Evolutionary conservation across 2,113 vertebrate species (phyloP).

Genomic region (Synchiropus splendidus): DNA sequence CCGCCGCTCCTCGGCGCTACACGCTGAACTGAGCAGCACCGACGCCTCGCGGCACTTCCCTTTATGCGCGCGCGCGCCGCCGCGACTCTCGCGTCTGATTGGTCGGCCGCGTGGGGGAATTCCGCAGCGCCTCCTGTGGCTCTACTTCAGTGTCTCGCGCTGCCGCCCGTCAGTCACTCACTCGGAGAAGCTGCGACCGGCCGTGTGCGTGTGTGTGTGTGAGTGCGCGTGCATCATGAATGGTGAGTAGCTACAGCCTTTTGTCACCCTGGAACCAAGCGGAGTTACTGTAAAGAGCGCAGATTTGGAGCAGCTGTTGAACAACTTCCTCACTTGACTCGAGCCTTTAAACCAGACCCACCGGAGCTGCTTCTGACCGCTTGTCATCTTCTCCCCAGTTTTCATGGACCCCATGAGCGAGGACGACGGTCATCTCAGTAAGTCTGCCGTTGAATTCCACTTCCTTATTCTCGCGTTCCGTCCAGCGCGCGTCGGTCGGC

Average conservation of each 20-base stretch:
- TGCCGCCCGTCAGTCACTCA: conserved; percentile 33
- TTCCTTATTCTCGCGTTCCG: conserved; percentile 45
- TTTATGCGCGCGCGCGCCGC: background rate
- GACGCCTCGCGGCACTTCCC: background rate
- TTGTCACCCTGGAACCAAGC: background rate
- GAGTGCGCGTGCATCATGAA: conserved; percentile 47
- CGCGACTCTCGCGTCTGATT: conserved; percentile 23
- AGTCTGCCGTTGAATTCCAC: too few relatives aligned
- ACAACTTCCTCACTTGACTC: too few relatives aligned
- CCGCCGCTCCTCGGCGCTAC: too few relatives aligned
- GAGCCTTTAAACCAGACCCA: too few relatives aligned
- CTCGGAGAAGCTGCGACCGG: conserved; percentile 11
- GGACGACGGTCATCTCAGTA: conserved; percentile 54
- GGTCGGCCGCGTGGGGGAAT: conserved; percentile 4
- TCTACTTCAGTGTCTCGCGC: conserved; percentile 9
- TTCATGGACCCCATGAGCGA: conserved; percentile 62
- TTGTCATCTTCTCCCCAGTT: conserved; percentile 36
- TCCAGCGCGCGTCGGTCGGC: too few relatives aligned
- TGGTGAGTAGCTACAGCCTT: conserved; percentile 49
- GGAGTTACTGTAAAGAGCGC: too few relatives aligned
- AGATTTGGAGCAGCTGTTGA: too few relatives aligned
- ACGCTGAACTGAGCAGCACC: too few relatives aligned
- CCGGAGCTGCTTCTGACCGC: too few relatives aligned
- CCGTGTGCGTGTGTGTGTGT: conserved; percentile 4
- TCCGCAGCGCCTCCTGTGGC: conserved; percentile 1